Base-by-base conservation (phyloP, 2,888 invertebrate species). In the Leuctra nigra region DNA sequence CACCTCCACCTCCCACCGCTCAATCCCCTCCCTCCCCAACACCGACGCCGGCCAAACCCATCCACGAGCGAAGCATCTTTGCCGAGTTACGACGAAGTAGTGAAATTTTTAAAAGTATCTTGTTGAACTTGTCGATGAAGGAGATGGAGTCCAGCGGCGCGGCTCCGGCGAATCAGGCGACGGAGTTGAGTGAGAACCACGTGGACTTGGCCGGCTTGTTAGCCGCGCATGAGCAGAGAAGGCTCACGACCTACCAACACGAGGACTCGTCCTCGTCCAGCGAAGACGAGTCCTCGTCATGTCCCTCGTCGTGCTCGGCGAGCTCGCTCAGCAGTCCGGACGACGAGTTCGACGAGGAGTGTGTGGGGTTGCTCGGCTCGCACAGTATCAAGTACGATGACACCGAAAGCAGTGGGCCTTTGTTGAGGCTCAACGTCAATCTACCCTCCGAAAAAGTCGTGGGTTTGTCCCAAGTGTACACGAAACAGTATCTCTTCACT, bases 401-500 rank as follows among this genome's bases (percentile, higher is more conserved):
- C 20, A 59, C 56, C 46, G 54, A 58, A 14, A 54, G 55, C 18
- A 24, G 50, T 2, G 56, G 58, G 50, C 46, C 57, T 53, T 33
- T 65, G 41, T 55, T 69, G 33, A 63, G 63, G 33, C 60, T 68
- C 35, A 68, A 67, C 56, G 64, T 68, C 3, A 63, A 64, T 48
- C 59, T 72, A 33, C 64, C 68, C 1, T 53, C 64, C 6, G 66
- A 68, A 25, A 65, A 65, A 41, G 61, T 66, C 18, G 60, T 60
- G 14, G 64, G 63, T 6, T 59, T 70, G 63, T 67, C 68, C 3
- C 70, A 71, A 33, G 72, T 73, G 54, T 78, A 78, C 64, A 74
- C 73, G 9, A 70, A 75, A 25, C 75, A 75, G 7, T 73, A 75
- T 58, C 68, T 81, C 25, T 74, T 77, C 64, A 73, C 74, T 11